A percentile compares a stretch with the other conserved stretches of the same genome.
phyloP scores from a whole-genome alignment of 2,797 vertebrate species.

The Hippoglossus hippoglossus region DNA sequence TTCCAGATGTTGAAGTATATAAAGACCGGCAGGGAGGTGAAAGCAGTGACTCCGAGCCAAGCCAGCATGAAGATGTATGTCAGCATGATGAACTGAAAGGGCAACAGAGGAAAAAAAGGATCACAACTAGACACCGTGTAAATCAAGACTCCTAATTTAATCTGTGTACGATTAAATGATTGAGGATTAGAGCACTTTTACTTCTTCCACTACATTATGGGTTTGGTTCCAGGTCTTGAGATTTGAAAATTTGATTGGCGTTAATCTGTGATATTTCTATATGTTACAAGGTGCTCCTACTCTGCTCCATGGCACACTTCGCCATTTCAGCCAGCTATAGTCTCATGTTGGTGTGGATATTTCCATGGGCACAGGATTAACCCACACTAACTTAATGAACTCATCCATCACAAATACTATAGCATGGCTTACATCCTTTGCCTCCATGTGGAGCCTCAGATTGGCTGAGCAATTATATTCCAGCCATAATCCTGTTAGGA shows the following conservation, averaged over 20 bases:
- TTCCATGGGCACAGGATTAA: conserved; percentile 29
- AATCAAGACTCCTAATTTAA: neutral
- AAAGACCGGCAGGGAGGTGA: conserved; percentile 97
- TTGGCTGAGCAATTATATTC: conserved; percentile 49
- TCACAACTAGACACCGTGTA: neutral
- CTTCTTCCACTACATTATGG: no score
- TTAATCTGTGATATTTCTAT: neutral
- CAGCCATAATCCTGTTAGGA: conserved; percentile 53
- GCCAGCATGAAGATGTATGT: conserved; percentile 99
- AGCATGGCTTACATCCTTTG: conserved; percentile 30
- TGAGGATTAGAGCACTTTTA: neutral
- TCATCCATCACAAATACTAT: conserved; percentile 40
- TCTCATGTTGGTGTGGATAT: conserved; percentile 13
- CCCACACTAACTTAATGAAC: conserved; percentile 33
- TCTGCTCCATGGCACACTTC: neutral
- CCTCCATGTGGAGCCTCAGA: conserved; percentile 39
- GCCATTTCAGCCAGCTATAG: conserved; percentile 1
- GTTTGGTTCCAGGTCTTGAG: neutral
- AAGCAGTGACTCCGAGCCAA: conserved; percentile 97
- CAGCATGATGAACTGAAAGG: conserved; percentile 96
- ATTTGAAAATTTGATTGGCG: no score
- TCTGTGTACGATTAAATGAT: neutral
- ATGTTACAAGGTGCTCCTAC: neutral
- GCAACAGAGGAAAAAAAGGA: conserved; percentile 23
- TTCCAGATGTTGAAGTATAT: conserved; percentile 99